Evolutionary conservation across 2,113 vertebrate species (phyloP), one percentile per base, ranked within the genome.

Genomic region (Brachypodius melanocephalos): DNA sequence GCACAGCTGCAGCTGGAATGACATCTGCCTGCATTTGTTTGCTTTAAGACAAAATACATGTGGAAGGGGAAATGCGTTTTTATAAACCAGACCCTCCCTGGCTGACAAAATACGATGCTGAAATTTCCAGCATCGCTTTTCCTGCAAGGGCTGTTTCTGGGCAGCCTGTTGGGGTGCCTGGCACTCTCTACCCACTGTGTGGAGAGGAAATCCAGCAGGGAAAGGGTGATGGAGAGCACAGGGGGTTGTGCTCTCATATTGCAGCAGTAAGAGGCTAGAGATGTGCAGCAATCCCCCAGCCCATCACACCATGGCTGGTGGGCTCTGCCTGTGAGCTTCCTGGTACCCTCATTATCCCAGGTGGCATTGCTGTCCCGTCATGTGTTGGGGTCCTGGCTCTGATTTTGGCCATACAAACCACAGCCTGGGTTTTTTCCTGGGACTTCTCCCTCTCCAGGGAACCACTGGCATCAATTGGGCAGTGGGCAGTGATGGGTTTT

Each of bases 1-100:
- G 62, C 1, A 0, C 89, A 96, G 94, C 94, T 95, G 91, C 85
- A 85, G 75, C 87, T 87, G 76, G 46, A 80, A 83, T 72, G 94
- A 95, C 92, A 92, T 96, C 93, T 96, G 94, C 85, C 80, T 85
- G 61, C 63, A 13, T 82, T 92, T 96, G 85, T 97, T 95, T 95
- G 76, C 80, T 89, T 96, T 83, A 81, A 69, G 93, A 80, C 54
- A 83, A 95, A 89, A 58, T 89, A 90, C 66, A 31, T 34, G 68
- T 83, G 75, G 84, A 89, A 88, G 32, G 58, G 74, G 63, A 95
- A 84, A 78, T 52, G 57, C 51, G 8, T 57, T 85, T 82, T 85
- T 89, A 54, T 89, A 74, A 90, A 62, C 58, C 1, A 7, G 80
- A 45, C 58, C 76, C 51, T 94, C 75, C 25, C 40, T 40, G 68